A percentile compares a stretch with the other conserved stretches of the same genome.
Conservation (phyloP, 1,140 invertebrate genomes). For the Euwallacea fornicatus region DNA sequence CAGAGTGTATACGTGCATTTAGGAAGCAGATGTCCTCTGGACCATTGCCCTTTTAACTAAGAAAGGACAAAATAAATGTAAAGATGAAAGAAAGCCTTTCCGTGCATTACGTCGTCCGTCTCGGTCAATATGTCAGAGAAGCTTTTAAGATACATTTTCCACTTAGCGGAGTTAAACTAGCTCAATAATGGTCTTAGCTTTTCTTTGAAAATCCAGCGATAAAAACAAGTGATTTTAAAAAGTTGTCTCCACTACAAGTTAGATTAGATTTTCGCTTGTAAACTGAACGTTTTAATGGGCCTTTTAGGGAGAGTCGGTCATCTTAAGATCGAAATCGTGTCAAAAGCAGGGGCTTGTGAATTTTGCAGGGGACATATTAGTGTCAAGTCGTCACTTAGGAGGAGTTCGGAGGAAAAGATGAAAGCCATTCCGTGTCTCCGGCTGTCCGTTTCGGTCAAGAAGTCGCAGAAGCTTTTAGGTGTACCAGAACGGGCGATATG, state of each 20-base stretch:
- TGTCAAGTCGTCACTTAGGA: slow-evolving; percentile 45
- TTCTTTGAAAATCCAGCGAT: background rate
- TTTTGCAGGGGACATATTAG: slow-evolving; percentile 42
- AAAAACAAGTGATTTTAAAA: background rate
- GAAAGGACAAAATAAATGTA: slow-evolving; percentile 15
- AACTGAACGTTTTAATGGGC: background rate
- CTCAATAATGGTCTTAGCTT: slow-evolving; percentile 13
- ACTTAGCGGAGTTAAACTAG: slow-evolving; percentile 15
- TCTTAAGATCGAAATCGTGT: slow-evolving; percentile 45
- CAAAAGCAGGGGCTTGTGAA: slow-evolving; percentile 41
- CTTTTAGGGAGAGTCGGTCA: slow-evolving; percentile 24
- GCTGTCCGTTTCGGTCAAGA: slow-evolving; percentile 54
- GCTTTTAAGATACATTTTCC: slow-evolving; percentile 53
- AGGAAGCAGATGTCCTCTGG: slow-evolving; percentile 3
- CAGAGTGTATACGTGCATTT: slow-evolving; percentile 4
- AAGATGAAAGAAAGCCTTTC: slow-evolving; percentile 49
- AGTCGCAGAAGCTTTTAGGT: slow-evolving; percentile 55
- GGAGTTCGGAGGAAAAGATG: slow-evolving; percentile 40
- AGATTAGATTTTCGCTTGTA: background rate
- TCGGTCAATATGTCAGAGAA: slow-evolving; percentile 55
- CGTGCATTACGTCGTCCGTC: slow-evolving; percentile 51
- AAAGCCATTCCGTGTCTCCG: slow-evolving; percentile 53
- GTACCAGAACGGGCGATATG: slow-evolving; percentile 35
- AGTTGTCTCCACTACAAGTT: background rate
- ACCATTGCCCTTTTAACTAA: slow-evolving; percentile 14